Conservation (phyloP, 2,888 invertebrate genomes). For the Halictus ligatus region DNA sequence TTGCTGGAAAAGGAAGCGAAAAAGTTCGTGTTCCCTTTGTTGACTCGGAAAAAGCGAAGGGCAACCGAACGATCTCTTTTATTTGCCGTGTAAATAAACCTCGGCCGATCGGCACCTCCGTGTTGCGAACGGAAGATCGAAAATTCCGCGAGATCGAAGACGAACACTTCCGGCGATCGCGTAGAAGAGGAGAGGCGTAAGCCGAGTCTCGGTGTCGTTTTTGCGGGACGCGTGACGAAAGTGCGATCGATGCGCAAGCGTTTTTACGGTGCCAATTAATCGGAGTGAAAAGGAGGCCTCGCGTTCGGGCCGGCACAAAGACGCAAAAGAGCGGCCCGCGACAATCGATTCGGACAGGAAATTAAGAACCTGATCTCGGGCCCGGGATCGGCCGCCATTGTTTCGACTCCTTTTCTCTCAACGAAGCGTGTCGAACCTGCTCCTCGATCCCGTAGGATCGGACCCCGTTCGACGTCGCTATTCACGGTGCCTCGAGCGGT, state of each 20-base stretch:
- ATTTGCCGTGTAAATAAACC: background rate
- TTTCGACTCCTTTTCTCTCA: slow-evolving; percentile 59
- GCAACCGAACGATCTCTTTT: background rate
- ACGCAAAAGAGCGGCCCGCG: slow-evolving; percentile 51
- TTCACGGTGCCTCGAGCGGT: background rate
- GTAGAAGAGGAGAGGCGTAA: background rate
- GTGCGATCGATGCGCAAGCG: slow-evolving; percentile 15
- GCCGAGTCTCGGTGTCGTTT: slow-evolving; percentile 13
- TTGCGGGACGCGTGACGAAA: background rate
- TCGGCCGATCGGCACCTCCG: background rate
- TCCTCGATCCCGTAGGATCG: slow-evolving; percentile 35
- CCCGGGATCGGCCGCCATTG: slow-evolving; percentile 53
- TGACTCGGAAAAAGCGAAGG: background rate
- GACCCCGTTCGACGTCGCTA: slow-evolving; percentile 19
- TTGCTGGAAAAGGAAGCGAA: too few relatives aligned
- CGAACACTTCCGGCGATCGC: background rate
- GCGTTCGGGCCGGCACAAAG: slow-evolving; percentile 56
- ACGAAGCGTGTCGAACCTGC: slow-evolving; percentile 61
- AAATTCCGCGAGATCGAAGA: background rate
- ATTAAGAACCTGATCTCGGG: slow-evolving; percentile 69
- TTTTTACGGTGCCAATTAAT: slow-evolving; percentile 62
- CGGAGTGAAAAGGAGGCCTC: slow-evolving; percentile 40
- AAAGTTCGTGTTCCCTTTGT: too few relatives aligned
- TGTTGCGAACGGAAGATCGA: background rate
- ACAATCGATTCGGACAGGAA: slow-evolving; percentile 75